These are phyloP conservation scores for Python bivittatus DNA, from an alignment of 2,113 vertebrate genomes.

Conservation along the genomic window DNA sequence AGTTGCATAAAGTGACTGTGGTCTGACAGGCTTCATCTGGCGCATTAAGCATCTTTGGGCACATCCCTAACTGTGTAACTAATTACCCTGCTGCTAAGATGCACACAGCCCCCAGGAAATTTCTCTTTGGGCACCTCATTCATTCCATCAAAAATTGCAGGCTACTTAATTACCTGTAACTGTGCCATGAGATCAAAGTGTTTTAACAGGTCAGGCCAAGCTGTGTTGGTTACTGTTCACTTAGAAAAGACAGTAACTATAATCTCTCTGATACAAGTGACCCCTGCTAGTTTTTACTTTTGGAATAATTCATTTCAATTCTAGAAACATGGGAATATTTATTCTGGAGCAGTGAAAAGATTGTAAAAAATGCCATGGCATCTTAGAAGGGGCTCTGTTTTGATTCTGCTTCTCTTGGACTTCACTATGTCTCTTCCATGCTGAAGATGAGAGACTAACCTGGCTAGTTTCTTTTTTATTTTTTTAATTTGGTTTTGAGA, in stretches of 20 bases:
- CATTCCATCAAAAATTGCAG: slow-evolving; percentile 11
- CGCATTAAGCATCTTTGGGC: slow-evolving; percentile 21
- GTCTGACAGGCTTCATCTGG: slow-evolving; percentile 14
- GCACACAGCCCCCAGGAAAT: not conserved
- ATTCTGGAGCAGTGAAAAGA: not conserved
- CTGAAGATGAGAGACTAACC: not conserved
- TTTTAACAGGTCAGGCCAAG: slow-evolving; percentile 10
- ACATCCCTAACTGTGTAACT: slow-evolving; percentile 27
- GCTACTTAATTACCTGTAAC: slow-evolving; percentile 28
- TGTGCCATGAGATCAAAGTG: slow-evolving; percentile 17
- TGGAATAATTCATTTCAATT: not conserved
- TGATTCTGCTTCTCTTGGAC: not conserved
- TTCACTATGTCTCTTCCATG: not conserved
- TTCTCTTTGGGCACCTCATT: not conserved
- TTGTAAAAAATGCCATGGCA: not conserved
- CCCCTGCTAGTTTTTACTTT: not conserved
- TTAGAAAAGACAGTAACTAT: not conserved
- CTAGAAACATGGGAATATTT: not conserved
- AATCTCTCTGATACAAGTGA: not conserved
- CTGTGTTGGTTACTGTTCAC: not conserved
- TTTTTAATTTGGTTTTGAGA: not conserved
- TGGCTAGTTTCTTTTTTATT: not conserved
- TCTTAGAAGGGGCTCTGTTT: not conserved
- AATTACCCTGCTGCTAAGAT: slow-evolving; percentile 28
- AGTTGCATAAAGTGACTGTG: slow-evolving; percentile 1